Evolutionary conservation across 2,888 invertebrate species (phyloP), one percentile per base, ranked within the genome.

Genomic region (Dynastes tityus): DNA sequence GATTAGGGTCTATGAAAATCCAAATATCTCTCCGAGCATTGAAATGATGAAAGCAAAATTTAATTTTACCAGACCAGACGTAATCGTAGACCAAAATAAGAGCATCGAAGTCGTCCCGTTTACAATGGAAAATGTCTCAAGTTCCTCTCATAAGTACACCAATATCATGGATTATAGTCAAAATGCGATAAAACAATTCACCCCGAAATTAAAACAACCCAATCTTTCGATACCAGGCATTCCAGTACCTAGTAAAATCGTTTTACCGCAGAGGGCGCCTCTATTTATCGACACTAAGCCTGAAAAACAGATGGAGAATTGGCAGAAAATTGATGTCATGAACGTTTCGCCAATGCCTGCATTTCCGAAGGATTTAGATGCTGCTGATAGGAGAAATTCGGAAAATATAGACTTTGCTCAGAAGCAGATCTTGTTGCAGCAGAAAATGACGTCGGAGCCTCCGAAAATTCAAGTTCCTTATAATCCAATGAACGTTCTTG

Each of bases 281-380:
- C 75, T 80, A 6, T 77, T 79, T 37, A 67, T 77, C 29, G 74
- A 80, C 27, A 79, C 81, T 9, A 78, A 78, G 27, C 22, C 29
- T 82, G 86, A 83, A 80, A 87, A 86, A 81, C 82, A 87, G 65
- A 86, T 78, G 83, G 87, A 9, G 85, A 86, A 49, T 82, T 88
- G 40, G 88, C 68, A 79, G 61, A 80, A 75, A 74, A 29, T 70
- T 11, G 76, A 76, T 22, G 37, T 27, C 32, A 53, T 65, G 51
- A 78, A 74, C 74, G 55, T 76, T 53, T 76, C 76, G 22, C 67
- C 76, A 6, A 67, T 76, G 61, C 79, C 79, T n/a, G 79, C 63
- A 16, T 79, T 71, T 88, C 93, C 94, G 1, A 86, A 94, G 77
- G 94, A 93, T 3, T 87, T 94, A 82, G 92, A 82, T 37, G 64